Conservation (phyloP, 92 coral and sea anemone genomes). For the Paragorgia papillata region DNA sequence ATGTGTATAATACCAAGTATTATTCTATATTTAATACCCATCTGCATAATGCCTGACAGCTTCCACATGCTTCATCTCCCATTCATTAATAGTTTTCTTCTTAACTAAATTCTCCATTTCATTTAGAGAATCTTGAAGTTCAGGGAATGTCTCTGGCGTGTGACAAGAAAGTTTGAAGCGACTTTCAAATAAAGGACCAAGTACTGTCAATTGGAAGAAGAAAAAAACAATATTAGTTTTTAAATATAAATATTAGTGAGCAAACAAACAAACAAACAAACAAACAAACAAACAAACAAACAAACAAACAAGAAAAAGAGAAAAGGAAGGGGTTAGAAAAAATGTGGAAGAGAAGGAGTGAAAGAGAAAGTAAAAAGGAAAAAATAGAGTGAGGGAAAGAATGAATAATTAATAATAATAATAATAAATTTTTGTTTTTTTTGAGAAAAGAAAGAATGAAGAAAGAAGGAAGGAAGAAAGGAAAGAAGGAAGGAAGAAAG, state of each 20-base stretch:
- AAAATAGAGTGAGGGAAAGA: neutral
- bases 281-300: no score
- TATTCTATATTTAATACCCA: no score
- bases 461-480: neutral
- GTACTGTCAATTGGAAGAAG: neutral
- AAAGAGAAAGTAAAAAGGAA: neutral
- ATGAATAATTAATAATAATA: neutral
- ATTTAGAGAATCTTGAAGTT: slow-evolving; percentile 17
- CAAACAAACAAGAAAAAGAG: no score
- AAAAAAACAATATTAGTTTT: neutral
- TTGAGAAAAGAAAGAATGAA: neutral
- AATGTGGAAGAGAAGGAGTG: neutral
- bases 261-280: no score
- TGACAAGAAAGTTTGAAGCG: neutral
- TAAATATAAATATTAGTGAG: neutral
- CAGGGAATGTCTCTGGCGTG: slow-evolving; percentile 2
- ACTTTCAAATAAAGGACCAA: slow-evolving; percentile 30
- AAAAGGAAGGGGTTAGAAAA: neutral
- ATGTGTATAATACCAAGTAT: no score
- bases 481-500: neutral
- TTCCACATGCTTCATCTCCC: slow-evolving; percentile 28
- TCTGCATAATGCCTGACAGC: slow-evolving; percentile 9
- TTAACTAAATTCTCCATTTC: slow-evolving; percentile 31
- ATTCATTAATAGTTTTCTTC: neutral
- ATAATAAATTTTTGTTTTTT: neutral